Evolutionary conservation across 2,113 vertebrate species (phyloP).

Genomic region (Brachypteracias leptosomus): DNA sequence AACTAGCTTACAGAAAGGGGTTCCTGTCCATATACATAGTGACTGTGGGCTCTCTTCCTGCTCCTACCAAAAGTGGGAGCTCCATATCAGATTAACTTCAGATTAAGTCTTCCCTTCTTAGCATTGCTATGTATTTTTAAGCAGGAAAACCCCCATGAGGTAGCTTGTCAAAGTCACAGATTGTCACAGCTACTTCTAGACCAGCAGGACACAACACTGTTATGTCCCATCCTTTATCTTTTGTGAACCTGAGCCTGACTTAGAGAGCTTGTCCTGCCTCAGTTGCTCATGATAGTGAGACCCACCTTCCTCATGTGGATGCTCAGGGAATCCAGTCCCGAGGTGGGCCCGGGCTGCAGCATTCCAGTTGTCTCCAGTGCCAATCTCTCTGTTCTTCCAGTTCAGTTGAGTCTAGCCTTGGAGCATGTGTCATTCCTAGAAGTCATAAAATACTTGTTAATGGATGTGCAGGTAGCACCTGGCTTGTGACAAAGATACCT

Average conservation of each 20-base stretch:
- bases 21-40: not conserved
- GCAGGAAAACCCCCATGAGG: not conserved
- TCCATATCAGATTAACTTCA: not conserved
- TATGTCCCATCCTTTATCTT: not conserved
- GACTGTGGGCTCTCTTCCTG: not conserved
- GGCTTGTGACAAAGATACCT: not conserved
- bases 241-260: not conserved
- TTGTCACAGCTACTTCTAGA: not conserved
- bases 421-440: not conserved
- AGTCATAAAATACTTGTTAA: not conserved
- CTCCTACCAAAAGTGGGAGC: not conserved
- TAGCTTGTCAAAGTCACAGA: not conserved
- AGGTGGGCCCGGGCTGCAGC: not conserved
- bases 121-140: not conserved
- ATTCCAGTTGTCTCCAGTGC: not conserved
- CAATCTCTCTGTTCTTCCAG: not conserved
- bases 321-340: not conserved
- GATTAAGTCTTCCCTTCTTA: not conserved
- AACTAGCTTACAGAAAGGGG: not conserved
- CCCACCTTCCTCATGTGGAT: not conserved
- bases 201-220: not conserved
- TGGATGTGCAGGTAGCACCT: not conserved
- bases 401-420: not conserved
- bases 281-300: not conserved
- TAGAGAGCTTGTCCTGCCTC: not conserved